These are phyloP conservation scores for Phasianus colchicus DNA, from an alignment of 2,113 vertebrate species.

Conservation along the genomic window DNA sequence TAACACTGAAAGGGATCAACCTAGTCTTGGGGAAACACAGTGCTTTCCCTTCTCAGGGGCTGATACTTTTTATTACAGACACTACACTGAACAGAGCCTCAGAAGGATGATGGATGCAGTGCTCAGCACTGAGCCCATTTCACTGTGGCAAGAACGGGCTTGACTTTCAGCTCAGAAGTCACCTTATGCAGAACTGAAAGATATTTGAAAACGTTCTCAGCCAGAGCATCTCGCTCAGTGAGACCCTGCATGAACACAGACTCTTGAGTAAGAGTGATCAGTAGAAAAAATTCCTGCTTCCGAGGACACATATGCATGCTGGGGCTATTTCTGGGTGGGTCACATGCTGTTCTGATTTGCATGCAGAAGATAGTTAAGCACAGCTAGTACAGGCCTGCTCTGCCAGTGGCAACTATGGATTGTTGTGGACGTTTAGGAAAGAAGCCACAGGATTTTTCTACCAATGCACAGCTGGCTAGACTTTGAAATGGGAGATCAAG, in stretches of 20 bases:
- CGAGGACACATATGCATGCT: not conserved
- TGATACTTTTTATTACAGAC: not conserved
- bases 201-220: not conserved
- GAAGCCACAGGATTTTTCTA: constrained; percentile 18
- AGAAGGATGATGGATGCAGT: not conserved
- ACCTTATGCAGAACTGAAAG: not conserved
- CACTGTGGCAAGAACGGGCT: not conserved
- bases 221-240: not conserved
- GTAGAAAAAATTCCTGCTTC: not conserved
- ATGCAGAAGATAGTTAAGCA: not conserved
- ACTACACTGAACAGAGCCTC: not conserved
- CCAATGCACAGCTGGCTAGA: not conserved
- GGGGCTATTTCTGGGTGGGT: constrained; percentile 18
- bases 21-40: not conserved
- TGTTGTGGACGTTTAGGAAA: not conserved
- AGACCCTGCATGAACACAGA: not conserved
- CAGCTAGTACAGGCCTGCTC: not conserved
- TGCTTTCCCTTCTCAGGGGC: not conserved
- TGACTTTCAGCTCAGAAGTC: not conserved
- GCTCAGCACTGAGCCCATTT: not conserved
- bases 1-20: not conserved
- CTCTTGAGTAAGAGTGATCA: not conserved
- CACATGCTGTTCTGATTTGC: not conserved
- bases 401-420: not conserved
- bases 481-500: constrained; percentile 33